These are phyloP conservation scores for Sibirionetta formosa DNA, from an alignment of 2,797 vertebrate genomes.

Conservation along the genomic window DNA sequence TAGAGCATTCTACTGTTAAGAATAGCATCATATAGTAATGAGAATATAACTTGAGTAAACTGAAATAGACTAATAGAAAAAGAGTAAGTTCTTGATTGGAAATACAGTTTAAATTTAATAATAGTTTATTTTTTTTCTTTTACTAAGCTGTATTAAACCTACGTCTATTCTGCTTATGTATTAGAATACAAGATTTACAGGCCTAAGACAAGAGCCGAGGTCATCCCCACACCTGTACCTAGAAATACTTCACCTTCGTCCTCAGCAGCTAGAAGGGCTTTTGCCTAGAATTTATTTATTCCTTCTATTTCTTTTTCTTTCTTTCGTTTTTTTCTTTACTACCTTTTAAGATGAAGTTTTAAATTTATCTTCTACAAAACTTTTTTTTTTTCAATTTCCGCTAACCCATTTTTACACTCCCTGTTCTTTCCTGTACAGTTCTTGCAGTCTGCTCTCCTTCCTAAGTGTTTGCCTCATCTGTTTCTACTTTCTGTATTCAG, in stretches of 20 bases:
- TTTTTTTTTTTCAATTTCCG: neutral
- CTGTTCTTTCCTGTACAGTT: neutral
- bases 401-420: neutral
- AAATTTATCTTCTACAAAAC: neutral
- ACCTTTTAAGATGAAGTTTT: neutral
- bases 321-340: neutral
- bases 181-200: neutral
- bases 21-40: neutral
- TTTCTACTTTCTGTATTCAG: neutral
- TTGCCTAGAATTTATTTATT: neutral
- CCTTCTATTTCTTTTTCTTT: neutral
- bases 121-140: neutral
- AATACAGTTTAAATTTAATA: neutral
- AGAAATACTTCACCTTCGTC: neutral
- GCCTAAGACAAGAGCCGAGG: neutral
- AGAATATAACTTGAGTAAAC: neutral
- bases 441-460: neutral
- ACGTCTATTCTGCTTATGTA: neutral
- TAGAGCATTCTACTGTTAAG: neutral
- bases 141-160: neutral
- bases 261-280: neutral
- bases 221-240: neutral
- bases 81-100: neutral
- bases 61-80: neutral
- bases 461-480: neutral